These are phyloP conservation scores for Abrostola triplasia DNA, from an alignment of 2,888 invertebrate genomes.

Conservation along the genomic window DNA sequence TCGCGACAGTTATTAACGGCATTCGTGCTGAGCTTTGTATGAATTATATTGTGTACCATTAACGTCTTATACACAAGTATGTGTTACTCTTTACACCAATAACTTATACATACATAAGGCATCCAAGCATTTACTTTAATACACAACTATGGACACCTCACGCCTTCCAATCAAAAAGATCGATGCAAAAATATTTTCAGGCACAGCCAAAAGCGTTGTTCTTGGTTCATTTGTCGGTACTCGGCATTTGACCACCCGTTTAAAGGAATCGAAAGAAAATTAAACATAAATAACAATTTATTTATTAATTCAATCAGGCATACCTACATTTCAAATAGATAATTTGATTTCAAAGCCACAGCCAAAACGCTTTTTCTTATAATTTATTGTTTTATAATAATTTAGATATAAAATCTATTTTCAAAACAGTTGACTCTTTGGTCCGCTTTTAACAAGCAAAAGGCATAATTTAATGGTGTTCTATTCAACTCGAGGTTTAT, in stretches of 20 bases:
- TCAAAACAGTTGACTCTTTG: conserved; percentile 84
- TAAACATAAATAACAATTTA: conserved; percentile 13
- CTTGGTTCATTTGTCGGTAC: conserved; percentile 34
- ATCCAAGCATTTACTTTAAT: conserved; percentile 47
- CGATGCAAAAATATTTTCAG: conserved; percentile 41
- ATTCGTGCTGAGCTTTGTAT: conserved; percentile 11
- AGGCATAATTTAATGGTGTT: conserved; percentile 76
- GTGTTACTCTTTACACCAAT: conserved; percentile 19
- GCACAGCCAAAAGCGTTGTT: conserved; percentile 54
- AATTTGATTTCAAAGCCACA: conserved; percentile 79
- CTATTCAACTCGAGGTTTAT: conserved; percentile 48
- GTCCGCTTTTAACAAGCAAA: conserved; percentile 85
- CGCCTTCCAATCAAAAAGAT: conserved; percentile 29
- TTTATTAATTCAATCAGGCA: conserved; percentile 45
- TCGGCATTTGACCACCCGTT: conserved; percentile 57
- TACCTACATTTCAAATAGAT: conserved; percentile 47
- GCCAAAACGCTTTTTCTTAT: conserved; percentile 80
- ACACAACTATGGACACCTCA: conserved; percentile 46
- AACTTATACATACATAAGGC: conserved; percentile 46
- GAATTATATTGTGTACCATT: conserved; percentile 13
- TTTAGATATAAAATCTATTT: conserved; percentile 78
- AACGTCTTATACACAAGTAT: conserved; percentile 8
- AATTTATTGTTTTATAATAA: conserved; percentile 67
- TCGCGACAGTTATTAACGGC: conserved; percentile 19
- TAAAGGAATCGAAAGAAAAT: conserved; percentile 27